These are phyloP conservation scores for Lethrus apterus DNA, from an alignment of 1,140 invertebrate species.

Conservation along the genomic window DNA sequence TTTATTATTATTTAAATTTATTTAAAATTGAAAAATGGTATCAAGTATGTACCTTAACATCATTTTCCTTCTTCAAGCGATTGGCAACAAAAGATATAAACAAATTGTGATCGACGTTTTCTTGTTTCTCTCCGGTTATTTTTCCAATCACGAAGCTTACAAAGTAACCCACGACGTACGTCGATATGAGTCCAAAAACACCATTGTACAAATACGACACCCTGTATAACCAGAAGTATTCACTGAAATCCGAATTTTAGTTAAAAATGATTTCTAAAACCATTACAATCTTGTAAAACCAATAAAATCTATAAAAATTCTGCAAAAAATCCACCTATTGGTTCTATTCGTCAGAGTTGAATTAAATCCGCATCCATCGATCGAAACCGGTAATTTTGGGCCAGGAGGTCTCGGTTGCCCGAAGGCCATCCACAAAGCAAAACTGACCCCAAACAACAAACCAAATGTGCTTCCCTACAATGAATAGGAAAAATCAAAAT, in stretches of 20 bases:
- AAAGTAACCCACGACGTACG: slow-evolving; percentile 57
- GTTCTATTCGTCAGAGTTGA: background rate
- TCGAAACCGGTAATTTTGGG: slow-evolving; percentile 50
- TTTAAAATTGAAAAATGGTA: no score
- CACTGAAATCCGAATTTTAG: slow-evolving; percentile 24
- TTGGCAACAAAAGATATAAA: slow-evolving; percentile 57
- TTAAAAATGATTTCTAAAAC: background rate
- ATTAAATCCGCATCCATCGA: slow-evolving; percentile 45
- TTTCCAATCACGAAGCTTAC: slow-evolving; percentile 43
- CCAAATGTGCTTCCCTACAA: slow-evolving; percentile 60
- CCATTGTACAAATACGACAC: slow-evolving; percentile 86
- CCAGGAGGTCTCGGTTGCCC: slow-evolving; percentile 64
- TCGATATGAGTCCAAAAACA: slow-evolving; percentile 58
- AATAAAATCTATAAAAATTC: no score
- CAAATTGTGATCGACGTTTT: slow-evolving; percentile 48
- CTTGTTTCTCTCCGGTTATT: slow-evolving; percentile 30
- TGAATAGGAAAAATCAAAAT: background rate
- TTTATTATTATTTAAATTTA: no score
- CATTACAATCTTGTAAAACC: background rate
- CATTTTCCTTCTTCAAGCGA: slow-evolving; percentile 37
- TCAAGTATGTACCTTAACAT: no score
- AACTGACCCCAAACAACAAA: slow-evolving; percentile 54
- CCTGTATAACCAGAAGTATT: slow-evolving; percentile 63
- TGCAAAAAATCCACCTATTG: no score
- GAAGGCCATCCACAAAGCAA: slow-evolving; percentile 81